These are phyloP conservation scores for Drosophila anomalata DNA, from an alignment of 2,888 invertebrate species.

Conservation along the genomic window DNA sequence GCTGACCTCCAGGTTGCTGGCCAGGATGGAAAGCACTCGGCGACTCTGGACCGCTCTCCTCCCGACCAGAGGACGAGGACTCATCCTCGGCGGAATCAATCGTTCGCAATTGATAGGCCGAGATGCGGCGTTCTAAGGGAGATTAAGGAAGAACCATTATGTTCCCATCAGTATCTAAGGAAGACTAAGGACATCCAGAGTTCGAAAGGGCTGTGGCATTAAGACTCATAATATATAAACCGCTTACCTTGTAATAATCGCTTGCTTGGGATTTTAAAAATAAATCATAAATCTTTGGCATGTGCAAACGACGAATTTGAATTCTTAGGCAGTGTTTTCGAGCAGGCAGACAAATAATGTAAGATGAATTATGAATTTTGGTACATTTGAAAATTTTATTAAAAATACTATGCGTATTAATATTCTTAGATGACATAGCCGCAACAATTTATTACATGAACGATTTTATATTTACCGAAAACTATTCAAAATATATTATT, in stretches of 20 bases:
- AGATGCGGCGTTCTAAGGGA: constrained; percentile 81
- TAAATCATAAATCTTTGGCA: constrained; percentile 35
- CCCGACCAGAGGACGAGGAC: constrained; percentile 82
- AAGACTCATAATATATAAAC: background rate
- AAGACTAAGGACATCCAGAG: constrained; percentile 48
- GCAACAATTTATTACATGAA: background rate
- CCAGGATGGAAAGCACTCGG: constrained; percentile 57
- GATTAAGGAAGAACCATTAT: constrained; percentile 12
- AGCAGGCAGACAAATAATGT: background rate
- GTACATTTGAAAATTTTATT: background rate
- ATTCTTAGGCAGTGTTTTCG: constrained; percentile 26
- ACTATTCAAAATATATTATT: background rate
- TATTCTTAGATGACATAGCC: background rate
- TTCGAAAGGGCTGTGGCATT: constrained; percentile 22
- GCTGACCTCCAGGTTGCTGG: constrained; percentile 61
- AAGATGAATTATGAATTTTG: constrained; percentile 16
- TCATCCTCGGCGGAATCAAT: constrained; percentile 83
- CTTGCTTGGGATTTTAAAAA: constrained; percentile 8
- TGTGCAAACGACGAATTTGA: constrained; percentile 53
- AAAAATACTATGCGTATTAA: background rate
- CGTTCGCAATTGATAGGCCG: constrained; percentile 82
- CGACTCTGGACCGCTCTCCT: constrained; percentile 82
- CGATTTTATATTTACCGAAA: background rate
- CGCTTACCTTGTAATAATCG: constrained; percentile 45
- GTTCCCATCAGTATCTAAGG: background rate